phyloP scores from a whole-genome alignment of 2,888 invertebrate species.

The Bhutanitis thaidina region DNA sequence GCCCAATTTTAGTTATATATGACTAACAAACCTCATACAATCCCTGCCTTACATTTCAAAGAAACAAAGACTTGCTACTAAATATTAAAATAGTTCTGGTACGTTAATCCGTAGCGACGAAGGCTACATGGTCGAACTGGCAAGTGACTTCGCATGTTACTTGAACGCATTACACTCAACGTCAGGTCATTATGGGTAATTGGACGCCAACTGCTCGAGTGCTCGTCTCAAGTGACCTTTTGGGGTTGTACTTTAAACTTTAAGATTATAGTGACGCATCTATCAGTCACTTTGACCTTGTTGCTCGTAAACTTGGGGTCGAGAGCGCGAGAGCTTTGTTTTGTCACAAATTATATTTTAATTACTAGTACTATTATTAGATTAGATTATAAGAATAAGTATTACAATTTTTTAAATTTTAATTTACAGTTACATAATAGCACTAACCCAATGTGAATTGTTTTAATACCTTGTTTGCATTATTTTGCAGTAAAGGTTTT shows the following conservation, averaged over 20 bases:
- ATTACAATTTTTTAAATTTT: no score
- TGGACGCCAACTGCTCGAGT: conserved; percentile 36
- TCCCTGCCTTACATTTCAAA: no score
- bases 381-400: no score
- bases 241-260: conserved; percentile 21
- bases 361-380: no score
- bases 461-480: no score
- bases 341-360: background rate
- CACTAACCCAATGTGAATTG: no score
- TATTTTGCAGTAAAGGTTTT: no score
- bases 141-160: conserved; percentile 21
- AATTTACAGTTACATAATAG: no score
- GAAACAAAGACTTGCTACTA: background rate
- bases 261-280: conserved; percentile 19
- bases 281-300: conserved; percentile 22
- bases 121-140: conserved; percentile 11
- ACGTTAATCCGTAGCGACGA: background rate
- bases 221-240: conserved; percentile 25
- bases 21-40: no score
- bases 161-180: conserved; percentile 18
- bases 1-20: no score
- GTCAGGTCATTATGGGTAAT: conserved; percentile 42
- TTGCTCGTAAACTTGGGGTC: conserved; percentile 7
- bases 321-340: background rate
- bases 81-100: background rate